Conservation (phyloP, 2,113 vertebrate genomes). For the Chaenogobius annularis region DNA sequence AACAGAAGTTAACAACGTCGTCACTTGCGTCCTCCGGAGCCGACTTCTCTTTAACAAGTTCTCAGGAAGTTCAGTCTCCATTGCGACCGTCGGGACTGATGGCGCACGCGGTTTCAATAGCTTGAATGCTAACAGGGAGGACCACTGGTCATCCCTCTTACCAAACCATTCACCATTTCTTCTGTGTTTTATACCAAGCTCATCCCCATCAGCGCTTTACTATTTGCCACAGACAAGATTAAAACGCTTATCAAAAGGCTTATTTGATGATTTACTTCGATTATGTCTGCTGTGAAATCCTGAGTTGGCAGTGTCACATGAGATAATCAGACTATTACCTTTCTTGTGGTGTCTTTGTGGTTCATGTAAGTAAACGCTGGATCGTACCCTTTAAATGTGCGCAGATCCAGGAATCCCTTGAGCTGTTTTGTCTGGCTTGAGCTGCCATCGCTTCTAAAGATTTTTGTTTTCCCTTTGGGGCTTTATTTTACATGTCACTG, state of each 20-base stretch:
- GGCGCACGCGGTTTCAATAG: conserved; percentile 41
- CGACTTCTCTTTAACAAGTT: conserved; percentile 15
- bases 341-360: conserved; percentile 1
- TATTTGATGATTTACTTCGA: conserved; percentile 35
- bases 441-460: conserved; percentile 35
- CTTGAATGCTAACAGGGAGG: conserved; percentile 34
- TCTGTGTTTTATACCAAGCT: conserved; percentile 28
- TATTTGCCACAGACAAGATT: conserved; percentile 27
- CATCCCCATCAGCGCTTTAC: conserved; percentile 16
- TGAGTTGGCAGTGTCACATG: conserved; percentile 13
- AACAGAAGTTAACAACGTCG: neutral
- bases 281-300: conserved; percentile 32
- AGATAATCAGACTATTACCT: conserved; percentile 22
- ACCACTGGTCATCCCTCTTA: conserved; percentile 66
- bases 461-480: conserved; percentile 41
- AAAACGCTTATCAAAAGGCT: conserved; percentile 26
- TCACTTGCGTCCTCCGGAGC: neutral
- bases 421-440: conserved; percentile 32
- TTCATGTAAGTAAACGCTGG: conserved; percentile 3
- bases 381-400: conserved; percentile 2
- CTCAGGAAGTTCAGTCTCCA: conserved; percentile 54
- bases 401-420: conserved; percentile 28
- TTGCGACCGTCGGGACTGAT: conserved; percentile 41
- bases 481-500: conserved; percentile 52
- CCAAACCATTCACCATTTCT: conserved; percentile 40